Evolutionary conservation across 2,113 vertebrate species (phyloP), one percentile per base, ranked within the genome.

Genomic region (Lophius piscatorius): DNA sequence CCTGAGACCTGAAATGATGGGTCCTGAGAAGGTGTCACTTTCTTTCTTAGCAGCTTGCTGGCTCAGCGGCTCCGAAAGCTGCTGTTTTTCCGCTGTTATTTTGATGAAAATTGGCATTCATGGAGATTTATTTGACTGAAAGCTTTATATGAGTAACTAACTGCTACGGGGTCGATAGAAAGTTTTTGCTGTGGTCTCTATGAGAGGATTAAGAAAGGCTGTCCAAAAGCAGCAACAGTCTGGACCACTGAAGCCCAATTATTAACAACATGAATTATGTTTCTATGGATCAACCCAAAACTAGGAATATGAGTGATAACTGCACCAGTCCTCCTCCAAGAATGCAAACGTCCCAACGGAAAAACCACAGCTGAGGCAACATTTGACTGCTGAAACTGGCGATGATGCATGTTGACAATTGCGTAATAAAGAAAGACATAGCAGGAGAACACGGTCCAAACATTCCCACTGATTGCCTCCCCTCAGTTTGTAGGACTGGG

Each of bases 381-480:
- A 36, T 54, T 72, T 63, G 73, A 56, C 47, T 34, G 36, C 20
- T 24, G 8, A 55, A 40, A 3, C 22, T 50, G 24, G 1, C 51
- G 36, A 59, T 10, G 49, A 67, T 36, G 17, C 57, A 68, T 28
- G 35, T 35, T 50, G 42, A 47, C 56, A 29, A 13, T 29, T 54
- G 21, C 16, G 47, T 42, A 50, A 77, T 39, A 76, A 50, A 71
- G 60, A 42, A 70, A 73, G n/a, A 69, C 24, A 20, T 2, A 56
- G 57, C 33, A 24, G 41, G 28, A 68, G 24, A 16, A 28, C 35
- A 23, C 31, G 14, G 54, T 48, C 48, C 51, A 71, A 81, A 57
- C 57, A 42, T 42, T 47, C 50, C 60, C 63, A 22, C 23, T 49
- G 18, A 44, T 29, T 20, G 29, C 13, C 49, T 40, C 45, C 40